Evolutionary conservation across 2,113 vertebrate genomes (phyloP).

Genomic region (Chionodraco myersi): DNA sequence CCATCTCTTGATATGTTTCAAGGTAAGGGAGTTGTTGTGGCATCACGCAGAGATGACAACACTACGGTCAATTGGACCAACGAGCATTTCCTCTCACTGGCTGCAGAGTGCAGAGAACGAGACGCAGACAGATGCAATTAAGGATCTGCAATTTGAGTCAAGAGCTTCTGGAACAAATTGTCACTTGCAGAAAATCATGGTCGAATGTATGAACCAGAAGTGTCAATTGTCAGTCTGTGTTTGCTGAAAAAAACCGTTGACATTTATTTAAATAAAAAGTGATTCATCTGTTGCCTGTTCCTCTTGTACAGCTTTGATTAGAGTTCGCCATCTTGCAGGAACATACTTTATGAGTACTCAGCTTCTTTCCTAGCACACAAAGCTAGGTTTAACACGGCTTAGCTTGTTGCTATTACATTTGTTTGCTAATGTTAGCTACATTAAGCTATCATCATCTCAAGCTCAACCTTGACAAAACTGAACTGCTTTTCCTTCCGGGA

Average conservation of each 20-base stretch:
- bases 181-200: not conserved
- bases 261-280: not conserved
- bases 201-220: slow-evolving; percentile 12
- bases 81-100: not conserved
- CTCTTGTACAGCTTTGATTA: too few species aligned
- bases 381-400: too few species aligned
- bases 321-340: too few species aligned
- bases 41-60: not conserved
- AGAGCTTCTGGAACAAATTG: slow-evolving; percentile 19
- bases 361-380: too few species aligned
- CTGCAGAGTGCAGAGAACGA: slow-evolving; percentile 10
- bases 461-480: too few species aligned
- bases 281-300: too few species aligned
- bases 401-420: too few species aligned
- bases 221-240: not conserved
- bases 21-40: not conserved
- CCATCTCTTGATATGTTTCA: not conserved
- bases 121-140: slow-evolving; percentile 24
- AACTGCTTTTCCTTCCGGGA: too few species aligned
- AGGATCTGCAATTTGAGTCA: slow-evolving; percentile 11
- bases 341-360: too few species aligned
- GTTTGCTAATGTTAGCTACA: too few species aligned
- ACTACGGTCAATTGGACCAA: not conserved
- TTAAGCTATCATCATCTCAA: too few species aligned
- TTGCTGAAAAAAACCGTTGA: not conserved